Conservation (phyloP, 2,888 invertebrate species). For the Hecatera dysodea region DNA sequence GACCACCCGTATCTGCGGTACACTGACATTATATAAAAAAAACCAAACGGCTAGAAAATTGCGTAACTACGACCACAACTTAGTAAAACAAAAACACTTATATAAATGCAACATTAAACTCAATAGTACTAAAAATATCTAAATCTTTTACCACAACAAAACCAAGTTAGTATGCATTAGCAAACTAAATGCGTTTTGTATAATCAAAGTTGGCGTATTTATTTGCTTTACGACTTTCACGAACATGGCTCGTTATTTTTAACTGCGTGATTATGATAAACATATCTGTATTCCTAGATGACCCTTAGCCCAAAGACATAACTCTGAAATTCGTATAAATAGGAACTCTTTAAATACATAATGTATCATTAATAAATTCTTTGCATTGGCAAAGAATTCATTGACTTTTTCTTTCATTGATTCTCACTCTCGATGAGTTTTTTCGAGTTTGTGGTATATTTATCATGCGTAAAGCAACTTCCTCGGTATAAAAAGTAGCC, state of each 20-base stretch:
- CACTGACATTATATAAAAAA: too few relatives aligned
- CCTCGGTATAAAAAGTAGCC: slow-evolving; percentile 39
- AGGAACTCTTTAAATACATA: slow-evolving; percentile 9
- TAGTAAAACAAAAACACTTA: too few relatives aligned
- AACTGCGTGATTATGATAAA: slow-evolving; percentile 21
- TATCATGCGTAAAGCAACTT: slow-evolving; percentile 49
- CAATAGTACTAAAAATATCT: slow-evolving; percentile 12
- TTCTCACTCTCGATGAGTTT: slow-evolving; percentile 51
- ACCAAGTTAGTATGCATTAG: slow-evolving; percentile 4
- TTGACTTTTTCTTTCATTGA: too few relatives aligned
- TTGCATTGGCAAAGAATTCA: too few relatives aligned
- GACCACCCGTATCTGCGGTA: too few relatives aligned
- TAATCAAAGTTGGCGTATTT: slow-evolving; percentile 42
- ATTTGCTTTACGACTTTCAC: slow-evolving; percentile 31
- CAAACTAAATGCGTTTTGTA: slow-evolving; percentile 26
- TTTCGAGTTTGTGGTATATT: slow-evolving; percentile 50
- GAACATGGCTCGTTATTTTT: slow-evolving; percentile 35
- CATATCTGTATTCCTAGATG: neutral
- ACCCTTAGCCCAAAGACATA: slow-evolving; percentile 20
- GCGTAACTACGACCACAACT: too few relatives aligned
- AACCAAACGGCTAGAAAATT: too few relatives aligned
- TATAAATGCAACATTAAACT: neutral
- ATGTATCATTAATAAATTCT: slow-evolving; percentile 54
- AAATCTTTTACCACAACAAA: slow-evolving; percentile 13
- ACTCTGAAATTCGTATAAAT: slow-evolving; percentile 20